These are phyloP conservation scores for Diloba caeruleocephala DNA, from an alignment of 2,888 invertebrate genomes.

Conservation along the genomic window DNA sequence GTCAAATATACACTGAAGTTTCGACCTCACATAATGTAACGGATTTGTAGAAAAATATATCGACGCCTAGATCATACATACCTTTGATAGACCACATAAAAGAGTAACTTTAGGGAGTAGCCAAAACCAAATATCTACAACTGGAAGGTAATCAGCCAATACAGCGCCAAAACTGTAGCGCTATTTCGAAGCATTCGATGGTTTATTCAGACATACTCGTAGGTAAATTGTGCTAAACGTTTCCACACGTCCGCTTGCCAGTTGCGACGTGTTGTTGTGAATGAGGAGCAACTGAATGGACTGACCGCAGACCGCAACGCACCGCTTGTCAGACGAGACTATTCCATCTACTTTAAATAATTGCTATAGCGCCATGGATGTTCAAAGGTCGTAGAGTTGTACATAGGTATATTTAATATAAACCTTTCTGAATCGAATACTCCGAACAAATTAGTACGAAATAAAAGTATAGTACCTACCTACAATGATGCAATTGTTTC, in stretches of 20 bases:
- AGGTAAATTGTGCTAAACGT: constrained; percentile 68
- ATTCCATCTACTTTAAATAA: constrained; percentile 54
- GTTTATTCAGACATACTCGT: constrained; percentile 23
- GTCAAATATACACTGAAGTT: constrained; percentile 6
- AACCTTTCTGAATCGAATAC: too few species aligned
- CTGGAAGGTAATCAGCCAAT: neutral
- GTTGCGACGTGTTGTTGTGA: constrained; percentile 67
- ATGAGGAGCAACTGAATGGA: constrained; percentile 69
- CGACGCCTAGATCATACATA: too few species aligned
- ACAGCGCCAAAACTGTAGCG: constrained; percentile 27
- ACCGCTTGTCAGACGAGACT: constrained; percentile 48
- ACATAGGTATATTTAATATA: neutral
- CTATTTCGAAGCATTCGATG: constrained; percentile 26
- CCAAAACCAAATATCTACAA: constrained; percentile 2
- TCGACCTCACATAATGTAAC: constrained; percentile 25
- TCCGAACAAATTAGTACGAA: too few species aligned
- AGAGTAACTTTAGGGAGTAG: too few species aligned
- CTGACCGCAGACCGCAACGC: constrained; percentile 76
- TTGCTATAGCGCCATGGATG: constrained; percentile 45
- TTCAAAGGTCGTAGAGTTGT: constrained; percentile 34
- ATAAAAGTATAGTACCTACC: too few species aligned
- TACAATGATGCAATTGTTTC: too few species aligned
- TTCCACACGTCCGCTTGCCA: constrained; percentile 62
- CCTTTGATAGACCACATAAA: constrained; percentile 28
- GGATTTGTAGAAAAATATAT: neutral